Percentiles rank a stretch among this genome's conserved stretches.
These are phyloP conservation scores for Brassicogethes aeneus DNA, from an alignment of 2,888 invertebrate genomes.

Conservation along the genomic window DNA sequence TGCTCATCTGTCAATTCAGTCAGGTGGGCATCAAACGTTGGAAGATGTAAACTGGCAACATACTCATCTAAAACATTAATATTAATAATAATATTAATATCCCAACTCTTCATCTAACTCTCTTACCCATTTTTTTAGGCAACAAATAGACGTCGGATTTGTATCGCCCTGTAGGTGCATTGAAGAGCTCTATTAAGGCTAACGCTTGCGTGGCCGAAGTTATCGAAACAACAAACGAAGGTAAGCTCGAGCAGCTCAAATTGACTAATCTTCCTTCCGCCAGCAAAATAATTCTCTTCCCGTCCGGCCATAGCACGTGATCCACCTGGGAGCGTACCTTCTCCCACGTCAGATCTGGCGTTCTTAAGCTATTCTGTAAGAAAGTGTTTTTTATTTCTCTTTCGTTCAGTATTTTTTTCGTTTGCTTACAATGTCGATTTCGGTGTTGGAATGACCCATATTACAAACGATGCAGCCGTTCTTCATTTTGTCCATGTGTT, in stretches of 20 bases:
- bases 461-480: conserved; percentile 93
- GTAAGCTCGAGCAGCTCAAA: conserved; percentile 92
- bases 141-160: conserved; percentile 95
- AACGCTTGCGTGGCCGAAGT: conserved; percentile 96
- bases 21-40: conserved; percentile 94
- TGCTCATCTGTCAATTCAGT: conserved; percentile 95
- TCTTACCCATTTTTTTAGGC: conserved; percentile 94
- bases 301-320: conserved; percentile 97
- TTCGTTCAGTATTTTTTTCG: background rate
- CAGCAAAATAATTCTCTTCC: conserved; percentile 85
- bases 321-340: conserved; percentile 96
- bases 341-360: conserved; percentile 95
- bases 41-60: conserved; percentile 92
- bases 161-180: conserved; percentile 89
- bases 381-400: background rate
- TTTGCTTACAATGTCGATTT: conserved; percentile 74
- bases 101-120: background rate
- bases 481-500: conserved; percentile 95
- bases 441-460: conserved; percentile 96
- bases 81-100: conserved; percentile 2
- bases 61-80: conserved; percentile 70
- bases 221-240: conserved; percentile 96
- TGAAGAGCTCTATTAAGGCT: conserved; percentile 93
- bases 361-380: conserved; percentile 73
- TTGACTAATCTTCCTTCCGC: conserved; percentile 95